A percentile compares a stretch with the other conserved stretches of the same genome.
phyloP scores from a whole-genome alignment of 2,888 invertebrate species.

The Troides helena region DNA sequence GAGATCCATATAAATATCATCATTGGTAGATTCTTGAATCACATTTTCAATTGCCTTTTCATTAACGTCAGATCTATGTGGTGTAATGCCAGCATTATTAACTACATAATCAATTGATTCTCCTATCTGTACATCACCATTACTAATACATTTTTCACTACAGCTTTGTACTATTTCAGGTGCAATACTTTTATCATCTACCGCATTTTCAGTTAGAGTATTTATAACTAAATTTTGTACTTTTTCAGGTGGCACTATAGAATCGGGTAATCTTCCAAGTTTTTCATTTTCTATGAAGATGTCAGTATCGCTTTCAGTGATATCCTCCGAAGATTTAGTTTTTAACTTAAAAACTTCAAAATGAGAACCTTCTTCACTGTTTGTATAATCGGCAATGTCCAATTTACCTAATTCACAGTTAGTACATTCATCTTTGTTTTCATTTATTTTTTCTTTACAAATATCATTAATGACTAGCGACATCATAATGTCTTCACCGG shows the following conservation, averaged over 20 bases:
- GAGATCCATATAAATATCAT: slow-evolving; percentile 68
- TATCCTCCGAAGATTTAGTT: neutral
- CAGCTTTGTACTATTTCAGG: slow-evolving; percentile 30
- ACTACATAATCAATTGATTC: slow-evolving; percentile 16
- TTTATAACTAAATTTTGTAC: slow-evolving; percentile 60
- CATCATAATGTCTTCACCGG: slow-evolving; percentile 26
- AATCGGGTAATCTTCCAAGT: neutral
- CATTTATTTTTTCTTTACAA: slow-evolving; percentile 20
- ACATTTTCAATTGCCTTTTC: slow-evolving; percentile 34
- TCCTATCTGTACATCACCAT: slow-evolving; percentile 20
- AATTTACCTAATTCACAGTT: neutral
- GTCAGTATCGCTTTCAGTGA: slow-evolving; percentile 1
- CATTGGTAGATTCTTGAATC: slow-evolving; percentile 42
- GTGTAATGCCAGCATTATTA: slow-evolving; percentile 26
- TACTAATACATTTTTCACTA: slow-evolving; percentile 22
- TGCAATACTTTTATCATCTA: slow-evolving; percentile 1
- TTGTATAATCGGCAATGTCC: neutral
- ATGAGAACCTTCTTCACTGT: neutral
- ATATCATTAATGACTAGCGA: slow-evolving; percentile 34
- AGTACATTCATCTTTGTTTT: neutral
- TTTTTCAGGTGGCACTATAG: slow-evolving; percentile 53
- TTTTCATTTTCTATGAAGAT: neutral
- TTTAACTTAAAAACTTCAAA: neutral
- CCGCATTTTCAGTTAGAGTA: slow-evolving; percentile 28
- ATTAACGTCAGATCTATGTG: slow-evolving; percentile 29